Percentiles rank a stretch among this genome's conserved stretches.
Conservation (phyloP, 2,888 invertebrate genomes). For the Leucozona laternaria region DNA sequence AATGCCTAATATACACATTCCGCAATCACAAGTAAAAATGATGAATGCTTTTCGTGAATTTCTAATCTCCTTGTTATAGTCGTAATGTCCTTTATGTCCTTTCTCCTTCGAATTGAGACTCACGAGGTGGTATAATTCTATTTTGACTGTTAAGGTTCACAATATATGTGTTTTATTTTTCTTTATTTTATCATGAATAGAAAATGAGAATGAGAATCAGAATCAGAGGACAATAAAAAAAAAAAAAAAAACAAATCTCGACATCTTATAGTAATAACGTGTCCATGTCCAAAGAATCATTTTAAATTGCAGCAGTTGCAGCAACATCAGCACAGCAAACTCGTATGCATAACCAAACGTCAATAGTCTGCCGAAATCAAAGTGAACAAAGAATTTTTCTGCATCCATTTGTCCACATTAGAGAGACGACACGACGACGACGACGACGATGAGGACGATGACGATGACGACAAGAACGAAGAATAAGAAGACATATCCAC, state of each 20-base stretch:
- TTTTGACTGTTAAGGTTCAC: neutral
- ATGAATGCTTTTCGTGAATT: too few species aligned
- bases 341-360: slow-evolving; percentile 13
- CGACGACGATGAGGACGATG: neutral
- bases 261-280: slow-evolving; percentile 19
- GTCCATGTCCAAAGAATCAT: slow-evolving; percentile 8
- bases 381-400: slow-evolving; percentile 62
- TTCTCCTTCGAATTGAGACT: neutral
- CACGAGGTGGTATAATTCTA: neutral
- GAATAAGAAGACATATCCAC: neutral
- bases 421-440: slow-evolving; percentile 35
- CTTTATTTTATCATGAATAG: neutral
- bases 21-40: too few species aligned
- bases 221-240: neutral
- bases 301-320: slow-evolving; percentile 15
- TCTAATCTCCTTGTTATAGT: too few species aligned
- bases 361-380: slow-evolving; percentile 56
- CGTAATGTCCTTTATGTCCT: too few species aligned
- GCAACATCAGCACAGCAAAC: neutral
- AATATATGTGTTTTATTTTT: neutral
- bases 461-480: neutral
- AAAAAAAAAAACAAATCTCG: neutral
- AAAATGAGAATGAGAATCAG: neutral
- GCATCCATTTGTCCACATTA: slow-evolving; percentile 63
- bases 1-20: too few species aligned